Evolutionary conservation across 1,140 invertebrate species (phyloP).

Genomic region (Spodoptera frugiperda): DNA sequence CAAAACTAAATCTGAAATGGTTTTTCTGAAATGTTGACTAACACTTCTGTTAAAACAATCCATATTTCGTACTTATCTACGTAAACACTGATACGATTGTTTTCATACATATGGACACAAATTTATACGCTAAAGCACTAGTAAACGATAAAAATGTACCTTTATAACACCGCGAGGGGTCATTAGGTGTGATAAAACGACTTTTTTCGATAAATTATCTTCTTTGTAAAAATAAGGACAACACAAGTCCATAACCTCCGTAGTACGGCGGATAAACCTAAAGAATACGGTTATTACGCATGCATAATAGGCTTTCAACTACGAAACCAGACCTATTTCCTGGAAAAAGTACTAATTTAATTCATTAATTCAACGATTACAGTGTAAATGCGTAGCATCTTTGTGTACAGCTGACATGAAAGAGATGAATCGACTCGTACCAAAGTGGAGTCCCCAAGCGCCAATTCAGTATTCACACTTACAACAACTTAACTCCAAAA

Average conservation of each 20-base stretch:
- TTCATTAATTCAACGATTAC: conserved; percentile 78
- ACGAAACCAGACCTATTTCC: conserved; percentile 58
- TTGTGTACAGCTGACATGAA: conserved; percentile 84
- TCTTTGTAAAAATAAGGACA: conserved; percentile 78
- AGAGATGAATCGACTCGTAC: conserved; percentile 78
- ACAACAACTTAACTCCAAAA: conserved; percentile 48
- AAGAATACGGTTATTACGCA: conserved; percentile 70
- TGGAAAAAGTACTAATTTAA: conserved; percentile 76
- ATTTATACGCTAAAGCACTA: conserved; percentile 41
- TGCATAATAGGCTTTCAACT: conserved; percentile 57
- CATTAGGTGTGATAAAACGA: conserved; percentile 80
- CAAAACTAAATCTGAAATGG: conserved; percentile 36
- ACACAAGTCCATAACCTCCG: conserved; percentile 84
- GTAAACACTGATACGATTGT: conserved; percentile 78
- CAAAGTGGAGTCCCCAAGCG: conserved; percentile 76
- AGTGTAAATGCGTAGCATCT: conserved; percentile 82
- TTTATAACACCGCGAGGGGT: conserved; percentile 73
- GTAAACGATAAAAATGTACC: conserved; percentile 68
- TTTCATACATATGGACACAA: conserved; percentile 63
- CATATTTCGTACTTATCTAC: conserved; percentile 68
- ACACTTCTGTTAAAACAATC: conserved; percentile 42
- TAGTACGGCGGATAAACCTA: conserved; percentile 77
- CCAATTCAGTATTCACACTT: conserved; percentile 68
- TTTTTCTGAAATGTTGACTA: conserved; percentile 32
- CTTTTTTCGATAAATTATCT: conserved; percentile 76